These are phyloP conservation scores for Characodon lateralis DNA, from an alignment of 2,797 vertebrate species.

Conservation along the genomic window DNA sequence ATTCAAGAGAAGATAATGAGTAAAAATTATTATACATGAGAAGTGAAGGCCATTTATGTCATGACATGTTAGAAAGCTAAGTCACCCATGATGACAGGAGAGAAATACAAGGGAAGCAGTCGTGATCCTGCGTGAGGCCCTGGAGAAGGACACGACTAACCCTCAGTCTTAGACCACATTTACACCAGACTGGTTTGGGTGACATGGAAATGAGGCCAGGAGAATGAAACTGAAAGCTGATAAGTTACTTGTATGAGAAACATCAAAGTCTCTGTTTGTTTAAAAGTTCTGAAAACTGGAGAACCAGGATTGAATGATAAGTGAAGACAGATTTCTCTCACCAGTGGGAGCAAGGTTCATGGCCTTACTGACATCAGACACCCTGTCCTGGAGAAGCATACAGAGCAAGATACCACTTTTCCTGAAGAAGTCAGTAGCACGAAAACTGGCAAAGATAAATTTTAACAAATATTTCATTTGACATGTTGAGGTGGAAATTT, in stretches of 20 bases:
- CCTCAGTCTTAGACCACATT: constrained; percentile 31
- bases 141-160: constrained; percentile 56
- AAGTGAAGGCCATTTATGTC: constrained; percentile 64
- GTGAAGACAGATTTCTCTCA: constrained; percentile 29
- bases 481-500: background rate
- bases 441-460: background rate
- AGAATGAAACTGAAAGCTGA: constrained; percentile 19
- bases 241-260: constrained; percentile 9
- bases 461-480: background rate
- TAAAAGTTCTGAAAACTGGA: background rate
- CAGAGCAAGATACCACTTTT: background rate
- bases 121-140: constrained; percentile 57
- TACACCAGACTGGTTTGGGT: constrained; percentile 28
- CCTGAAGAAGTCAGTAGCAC: constrained; percentile 10
- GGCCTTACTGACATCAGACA: constrained; percentile 15
- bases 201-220: constrained; percentile 13
- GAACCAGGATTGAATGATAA: constrained; percentile 3
- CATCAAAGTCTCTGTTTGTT: constrained; percentile 10
- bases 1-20: background rate
- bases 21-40: constrained; percentile 33
- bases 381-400: constrained; percentile 16
- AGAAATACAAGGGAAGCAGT: constrained; percentile 48
- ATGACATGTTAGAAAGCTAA: constrained; percentile 57
- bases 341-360: constrained; percentile 18
- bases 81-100: constrained; percentile 62